Evolutionary conservation across 2,113 vertebrate species (phyloP).

Genomic region (Zapornia atra): DNA sequence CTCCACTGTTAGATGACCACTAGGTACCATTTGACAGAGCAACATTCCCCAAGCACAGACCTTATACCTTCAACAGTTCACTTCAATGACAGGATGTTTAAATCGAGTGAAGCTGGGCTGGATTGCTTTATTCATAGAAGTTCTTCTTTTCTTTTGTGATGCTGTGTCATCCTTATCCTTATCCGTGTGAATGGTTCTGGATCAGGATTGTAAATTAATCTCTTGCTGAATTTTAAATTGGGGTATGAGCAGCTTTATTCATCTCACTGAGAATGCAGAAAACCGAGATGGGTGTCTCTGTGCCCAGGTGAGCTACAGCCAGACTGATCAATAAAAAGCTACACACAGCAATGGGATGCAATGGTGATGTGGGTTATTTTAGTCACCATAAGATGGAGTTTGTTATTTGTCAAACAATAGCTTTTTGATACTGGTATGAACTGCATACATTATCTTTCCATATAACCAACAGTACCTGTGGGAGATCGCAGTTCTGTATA

Average conservation of each 20-base stretch:
- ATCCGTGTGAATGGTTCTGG: not conserved
- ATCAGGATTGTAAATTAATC: not conserved
- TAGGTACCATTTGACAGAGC: not conserved
- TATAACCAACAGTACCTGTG: not conserved
- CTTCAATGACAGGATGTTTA: not conserved
- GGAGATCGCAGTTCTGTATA: not conserved
- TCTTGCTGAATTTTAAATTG: conserved; percentile 3
- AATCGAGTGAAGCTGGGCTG: not conserved
- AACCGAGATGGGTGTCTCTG: not conserved
- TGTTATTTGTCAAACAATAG: not conserved
- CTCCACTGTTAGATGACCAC: not conserved
- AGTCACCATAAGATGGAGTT: conserved; percentile 15
- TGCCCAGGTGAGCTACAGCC: not conserved
- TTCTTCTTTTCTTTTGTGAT: not conserved
- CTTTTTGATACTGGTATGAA: not conserved
- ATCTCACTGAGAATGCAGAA: not conserved
- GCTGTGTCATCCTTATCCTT: not conserved
- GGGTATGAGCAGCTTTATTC: not conserved
- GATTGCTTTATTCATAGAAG: not conserved
- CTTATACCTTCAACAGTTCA: not conserved
- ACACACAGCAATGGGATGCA: not conserved
- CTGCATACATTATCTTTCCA: not conserved
- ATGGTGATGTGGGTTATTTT: not conserved
- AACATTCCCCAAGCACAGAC: not conserved
- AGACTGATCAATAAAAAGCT: not conserved